phyloP scores from a whole-genome alignment of 2,113 vertebrate species.

The Periophthalmus modestus region DNA sequence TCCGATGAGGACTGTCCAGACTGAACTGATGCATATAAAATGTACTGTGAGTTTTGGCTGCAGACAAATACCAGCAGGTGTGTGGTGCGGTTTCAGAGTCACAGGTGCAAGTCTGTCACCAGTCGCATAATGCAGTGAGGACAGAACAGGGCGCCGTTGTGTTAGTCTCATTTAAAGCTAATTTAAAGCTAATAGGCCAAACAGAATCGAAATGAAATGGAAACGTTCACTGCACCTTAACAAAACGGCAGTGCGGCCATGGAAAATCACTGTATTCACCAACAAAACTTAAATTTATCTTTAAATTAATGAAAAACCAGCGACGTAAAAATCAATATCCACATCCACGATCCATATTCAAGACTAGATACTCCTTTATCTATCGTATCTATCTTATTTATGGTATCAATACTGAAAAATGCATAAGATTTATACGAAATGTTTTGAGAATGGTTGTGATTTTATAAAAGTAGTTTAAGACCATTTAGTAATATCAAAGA shows the following conservation, averaged over 20 bases:
- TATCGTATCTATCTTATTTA: too few species aligned
- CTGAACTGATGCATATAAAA: constrained; percentile 7
- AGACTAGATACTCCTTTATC: too few species aligned
- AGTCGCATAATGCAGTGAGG: constrained; percentile 18
- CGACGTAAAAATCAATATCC: too few species aligned
- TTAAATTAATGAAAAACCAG: too few species aligned
- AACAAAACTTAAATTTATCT: background rate
- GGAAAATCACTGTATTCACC: background rate
- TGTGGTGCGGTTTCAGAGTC: constrained; percentile 11
- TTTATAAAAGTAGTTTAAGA: too few species aligned
- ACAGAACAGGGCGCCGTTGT: constrained; percentile 21
- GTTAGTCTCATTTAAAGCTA: background rate
- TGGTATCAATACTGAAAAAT: too few species aligned
- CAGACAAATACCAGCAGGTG: constrained; percentile 30
- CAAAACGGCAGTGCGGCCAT: background rate
- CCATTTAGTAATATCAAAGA: too few species aligned
- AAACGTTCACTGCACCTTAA: background rate
- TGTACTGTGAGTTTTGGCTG: constrained; percentile 35
- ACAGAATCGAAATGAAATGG: background rate
- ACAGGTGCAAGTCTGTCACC: constrained; percentile 37
- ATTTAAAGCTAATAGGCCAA: background rate
- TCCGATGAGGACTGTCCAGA: constrained; percentile 12
- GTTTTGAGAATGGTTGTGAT: too few species aligned
- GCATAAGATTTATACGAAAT: too few species aligned
- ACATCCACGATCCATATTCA: too few species aligned